Evolutionary conservation across 2,797 vertebrate genomes (phyloP).

Genomic region (Oreochromis mossambicus): DNA sequence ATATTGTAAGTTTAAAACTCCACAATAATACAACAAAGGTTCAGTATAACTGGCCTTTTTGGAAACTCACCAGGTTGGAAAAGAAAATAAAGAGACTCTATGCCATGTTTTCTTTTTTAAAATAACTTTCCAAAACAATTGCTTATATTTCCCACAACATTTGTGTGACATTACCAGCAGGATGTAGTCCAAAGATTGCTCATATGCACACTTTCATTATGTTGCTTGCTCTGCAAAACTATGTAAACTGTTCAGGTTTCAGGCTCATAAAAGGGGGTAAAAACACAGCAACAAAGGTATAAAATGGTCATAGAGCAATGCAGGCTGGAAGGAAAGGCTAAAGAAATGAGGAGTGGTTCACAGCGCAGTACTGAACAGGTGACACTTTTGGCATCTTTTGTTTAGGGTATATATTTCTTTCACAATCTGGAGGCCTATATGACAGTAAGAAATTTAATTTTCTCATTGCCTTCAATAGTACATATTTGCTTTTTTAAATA

Average conservation of each 20-base stretch:
- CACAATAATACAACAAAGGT: neutral
- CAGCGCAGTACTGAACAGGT: neutral
- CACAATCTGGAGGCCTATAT: neutral
- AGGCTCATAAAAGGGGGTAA: neutral
- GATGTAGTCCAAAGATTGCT: neutral
- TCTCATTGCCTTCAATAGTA: neutral
- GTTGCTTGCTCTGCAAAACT: neutral
- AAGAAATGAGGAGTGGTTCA: neutral
- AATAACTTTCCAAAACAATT: neutral
- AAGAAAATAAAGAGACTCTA: neutral
- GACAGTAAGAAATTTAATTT: neutral
- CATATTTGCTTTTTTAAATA: neutral
- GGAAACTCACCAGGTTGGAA: neutral
- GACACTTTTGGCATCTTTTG: neutral
- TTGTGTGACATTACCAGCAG: neutral
- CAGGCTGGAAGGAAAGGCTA: neutral
- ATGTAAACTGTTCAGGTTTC: neutral
- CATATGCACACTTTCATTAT: neutral
- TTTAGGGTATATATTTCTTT: neutral
- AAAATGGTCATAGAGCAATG: neutral
- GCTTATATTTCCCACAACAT: neutral
- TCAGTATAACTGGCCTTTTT: neutral
- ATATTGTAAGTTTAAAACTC: neutral
- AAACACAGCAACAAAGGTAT: neutral
- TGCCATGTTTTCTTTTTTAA: neutral